Conservation (phyloP, 2,797 vertebrate species). For the Petrocephalus sullivani region DNA sequence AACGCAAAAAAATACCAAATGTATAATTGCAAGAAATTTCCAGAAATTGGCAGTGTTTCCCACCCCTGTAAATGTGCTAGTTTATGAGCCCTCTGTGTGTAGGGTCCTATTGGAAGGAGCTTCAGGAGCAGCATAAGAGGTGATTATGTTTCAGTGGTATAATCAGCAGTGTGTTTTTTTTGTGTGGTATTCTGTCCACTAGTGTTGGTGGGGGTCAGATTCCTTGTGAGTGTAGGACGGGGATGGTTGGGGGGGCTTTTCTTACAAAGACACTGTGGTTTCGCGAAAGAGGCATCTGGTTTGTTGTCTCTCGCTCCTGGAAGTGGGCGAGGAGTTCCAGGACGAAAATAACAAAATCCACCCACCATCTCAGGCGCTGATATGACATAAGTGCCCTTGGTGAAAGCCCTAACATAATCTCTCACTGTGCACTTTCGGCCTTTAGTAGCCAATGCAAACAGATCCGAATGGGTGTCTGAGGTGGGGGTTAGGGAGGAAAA, state of each 20-base stretch:
- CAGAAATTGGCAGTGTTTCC: background rate
- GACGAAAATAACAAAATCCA: background rate
- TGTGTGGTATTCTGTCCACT: background rate
- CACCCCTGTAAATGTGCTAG: background rate
- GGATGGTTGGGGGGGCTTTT: background rate
- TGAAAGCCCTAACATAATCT: background rate
- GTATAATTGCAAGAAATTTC: background rate
- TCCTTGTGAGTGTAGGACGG: background rate
- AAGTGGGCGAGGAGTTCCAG: background rate
- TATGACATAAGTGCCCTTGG: background rate
- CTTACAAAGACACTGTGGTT: background rate
- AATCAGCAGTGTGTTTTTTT: background rate
- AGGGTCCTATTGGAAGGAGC: background rate
- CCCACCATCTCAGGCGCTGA: background rate
- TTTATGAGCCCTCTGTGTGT: background rate
- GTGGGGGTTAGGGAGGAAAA: background rate
- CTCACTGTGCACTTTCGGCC: background rate
- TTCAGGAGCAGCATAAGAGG: background rate
- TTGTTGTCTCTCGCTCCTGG: background rate
- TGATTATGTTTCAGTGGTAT: background rate
- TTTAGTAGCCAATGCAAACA: background rate
- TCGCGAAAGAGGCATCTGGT: background rate
- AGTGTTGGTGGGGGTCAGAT: constrained; percentile 1
- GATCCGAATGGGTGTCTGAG: background rate
- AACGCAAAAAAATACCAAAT: background rate